Base-by-base conservation (phyloP, 2,113 vertebrate genomes). In the Coreoperca whiteheadi region DNA sequence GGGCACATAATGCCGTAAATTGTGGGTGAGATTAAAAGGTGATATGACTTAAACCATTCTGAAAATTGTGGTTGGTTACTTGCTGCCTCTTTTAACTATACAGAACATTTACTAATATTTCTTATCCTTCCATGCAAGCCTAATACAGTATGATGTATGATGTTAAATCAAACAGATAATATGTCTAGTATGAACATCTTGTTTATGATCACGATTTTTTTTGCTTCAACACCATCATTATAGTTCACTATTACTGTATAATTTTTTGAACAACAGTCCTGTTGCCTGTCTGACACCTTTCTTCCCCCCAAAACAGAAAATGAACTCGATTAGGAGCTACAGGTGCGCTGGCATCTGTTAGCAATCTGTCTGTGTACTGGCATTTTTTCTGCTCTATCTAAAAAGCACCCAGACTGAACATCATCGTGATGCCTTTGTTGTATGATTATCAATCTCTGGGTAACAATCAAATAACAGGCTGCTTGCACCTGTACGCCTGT, bases 261-360 rank as follows among this genome's bases (percentile, higher is more conserved):
- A 51, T 41, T 64, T 77, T 80, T 37, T 71, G 14, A 66, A 50
- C 60, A 46, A 39, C n/a, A 79, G 60, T 37, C 81, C 68, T 82
- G 75, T 74, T 84, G 65, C 59, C 65, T 76, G 76, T 68, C 82
- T 43, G 57, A 83, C 73, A 82, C 64, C 66, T 76, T 80, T 68
- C 53, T 77, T 74, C 63, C 3, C 65, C 28, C 51, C 2, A 79
- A 84, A 81, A 79, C 39, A 77, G 16, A 72, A 75, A 89, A 80
- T 74, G 9, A 86, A 84, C 71, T 86, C n/a, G 51, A 81, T 91
- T 79, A 89, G 85, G 67, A 87, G 87, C 91, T 88, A 96, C 95
- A 94, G 93, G 94, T 95, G 91, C 70, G 60, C 61, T 25, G 65
- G 90, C 92, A 95, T 94, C 93, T 95, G 94, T 89, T 92, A 66